Base-by-base conservation (phyloP, 2,113 vertebrate genomes). In the Alethe castanea region DNA sequence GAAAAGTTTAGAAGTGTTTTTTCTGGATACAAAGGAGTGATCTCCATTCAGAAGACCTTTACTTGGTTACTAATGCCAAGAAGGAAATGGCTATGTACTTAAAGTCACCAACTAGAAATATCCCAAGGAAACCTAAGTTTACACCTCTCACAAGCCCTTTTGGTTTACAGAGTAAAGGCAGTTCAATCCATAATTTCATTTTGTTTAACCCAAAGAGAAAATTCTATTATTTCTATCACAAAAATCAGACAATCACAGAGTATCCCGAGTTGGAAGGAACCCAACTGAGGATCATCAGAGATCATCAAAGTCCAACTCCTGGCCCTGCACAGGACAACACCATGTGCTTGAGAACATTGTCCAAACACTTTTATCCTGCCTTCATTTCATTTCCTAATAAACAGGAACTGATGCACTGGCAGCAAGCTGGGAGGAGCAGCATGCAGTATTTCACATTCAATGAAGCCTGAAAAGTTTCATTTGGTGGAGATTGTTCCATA, bases 361-460 rank as follows among this genome's bases (percentile, higher is more conserved):
- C 33, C 33, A 38, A 36, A 59, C 2, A 4, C 19, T 66, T 74
- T 78, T 54, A 65, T 53, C 66, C 31, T 92, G 47, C 72, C 80
- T 83, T 94, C 50, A 84, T 62, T 94, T 86, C 35, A 57, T 64
- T 85, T 85, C 47, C 69, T 89, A 97, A 91, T 79, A 95, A 96
- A 92, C 80, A 94, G 87, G 65, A 78, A 53, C 54, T 19, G 13
- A 77, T 76, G 60, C 47, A 66, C 52, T 35, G 25, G 4, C 66
- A 74, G 65, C 78, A 87, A 83, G 67, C n/a, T 25, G 56, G 60
- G 42, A 93, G 61, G 62, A 78, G 29, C 19, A 94, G 53, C 50
- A 70, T 47, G 60, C 83, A 76, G 83, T 88, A 81, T 79, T 94
- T 96, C 89, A 97, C 89, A 80, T 31, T 76, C 81, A 95, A 80